Percentiles rank a stretch among this genome's conserved stretches.
phyloP scores from a whole-genome alignment of 2,113 vertebrate species.

The Odocoileus virginianus region DNA sequence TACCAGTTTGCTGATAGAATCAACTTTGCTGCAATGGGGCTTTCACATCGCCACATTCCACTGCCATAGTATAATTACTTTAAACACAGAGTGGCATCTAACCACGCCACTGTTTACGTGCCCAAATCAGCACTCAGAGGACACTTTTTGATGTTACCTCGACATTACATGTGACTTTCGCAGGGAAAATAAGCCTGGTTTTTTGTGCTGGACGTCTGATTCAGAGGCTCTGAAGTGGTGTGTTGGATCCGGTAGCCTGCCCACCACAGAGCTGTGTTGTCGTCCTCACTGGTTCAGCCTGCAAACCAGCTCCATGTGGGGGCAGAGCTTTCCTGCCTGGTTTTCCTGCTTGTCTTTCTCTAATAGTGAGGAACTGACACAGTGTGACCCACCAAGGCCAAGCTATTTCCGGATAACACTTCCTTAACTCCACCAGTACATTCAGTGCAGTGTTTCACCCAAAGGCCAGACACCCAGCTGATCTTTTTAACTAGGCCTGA shows the following conservation, averaged over 20 bases:
- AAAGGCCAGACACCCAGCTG: neutral
- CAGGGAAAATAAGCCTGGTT: slow-evolving; percentile 5
- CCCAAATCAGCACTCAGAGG: slow-evolving; percentile 58
- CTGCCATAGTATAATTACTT: slow-evolving; percentile 59
- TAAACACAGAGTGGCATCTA: slow-evolving; percentile 66
- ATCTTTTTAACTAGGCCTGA: neutral
- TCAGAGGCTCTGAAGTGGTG: slow-evolving; percentile 9
- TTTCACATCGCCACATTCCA: slow-evolving; percentile 50
- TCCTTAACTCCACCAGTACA: neutral
- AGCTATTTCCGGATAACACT: neutral
- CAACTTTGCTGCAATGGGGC: slow-evolving; percentile 20
- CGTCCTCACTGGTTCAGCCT: neutral
- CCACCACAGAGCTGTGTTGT: neutral
- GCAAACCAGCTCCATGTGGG: neutral
- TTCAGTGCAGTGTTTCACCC: neutral
- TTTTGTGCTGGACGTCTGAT: neutral
- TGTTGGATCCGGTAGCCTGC: neutral
- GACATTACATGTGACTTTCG: neutral
- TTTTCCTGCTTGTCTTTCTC: neutral
- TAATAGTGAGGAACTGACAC: neutral
- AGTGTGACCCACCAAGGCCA: neutral
- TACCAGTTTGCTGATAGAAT: slow-evolving; percentile 36
- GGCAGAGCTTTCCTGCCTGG: neutral
- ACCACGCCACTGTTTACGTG: slow-evolving; percentile 60
- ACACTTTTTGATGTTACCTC: slow-evolving; percentile 53